Base-by-base conservation (phyloP, 2,888 invertebrate species). In the Diabrotica balteata region DNA sequence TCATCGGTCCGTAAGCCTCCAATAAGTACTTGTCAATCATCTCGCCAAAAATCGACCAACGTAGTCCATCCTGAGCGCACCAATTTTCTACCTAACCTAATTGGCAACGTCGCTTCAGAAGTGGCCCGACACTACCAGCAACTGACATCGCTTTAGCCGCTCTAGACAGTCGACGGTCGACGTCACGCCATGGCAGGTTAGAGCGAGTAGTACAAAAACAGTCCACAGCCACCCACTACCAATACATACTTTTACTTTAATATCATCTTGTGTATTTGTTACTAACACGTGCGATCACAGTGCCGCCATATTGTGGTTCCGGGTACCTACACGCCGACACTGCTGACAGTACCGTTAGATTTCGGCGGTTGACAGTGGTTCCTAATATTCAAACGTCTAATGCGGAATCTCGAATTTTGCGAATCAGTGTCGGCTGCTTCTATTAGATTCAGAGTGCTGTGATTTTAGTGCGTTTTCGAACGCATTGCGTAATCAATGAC, bases 401-500 rank as follows among this genome's bases (percentile, higher is more conserved):
- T 64, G 64, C 58, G 64, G 46, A 58, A 49, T 55, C 42, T 62
- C 53, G 61, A 62, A 32, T 60, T 52, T 63, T 49, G 55, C 63
- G 10, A 44, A 64, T 64, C 64, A 63, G 64, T 64, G 64, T 57
- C 17, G 64, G 46, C 58, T 59, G 55, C 66, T 54, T 43, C 49
- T 55, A 55, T 55, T 22, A 47, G 62, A 57, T 52, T 8, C 53
- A 66, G 66, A 63, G 71, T 68, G 67, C 65, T 61, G 61, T 68
- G 61, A 55, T 63, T 67, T 73, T 69, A 65, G 73, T 74, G 76
- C 77, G 75, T 75, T 73, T 66, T 62, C 50, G 54, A 51, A 78
- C 77, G 78, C 79, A 78, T 77, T 78, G 77, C 77, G 76, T 79
- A 78, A 79, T 78, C 78, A 79, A 78, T 79, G 79, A 78, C 78